A percentile compares a stretch with the other conserved stretches of the same genome.
These are phyloP conservation scores for Peromyscus maniculatus DNA, from an alignment of 2,113 vertebrate genomes.

Conservation along the genomic window DNA sequence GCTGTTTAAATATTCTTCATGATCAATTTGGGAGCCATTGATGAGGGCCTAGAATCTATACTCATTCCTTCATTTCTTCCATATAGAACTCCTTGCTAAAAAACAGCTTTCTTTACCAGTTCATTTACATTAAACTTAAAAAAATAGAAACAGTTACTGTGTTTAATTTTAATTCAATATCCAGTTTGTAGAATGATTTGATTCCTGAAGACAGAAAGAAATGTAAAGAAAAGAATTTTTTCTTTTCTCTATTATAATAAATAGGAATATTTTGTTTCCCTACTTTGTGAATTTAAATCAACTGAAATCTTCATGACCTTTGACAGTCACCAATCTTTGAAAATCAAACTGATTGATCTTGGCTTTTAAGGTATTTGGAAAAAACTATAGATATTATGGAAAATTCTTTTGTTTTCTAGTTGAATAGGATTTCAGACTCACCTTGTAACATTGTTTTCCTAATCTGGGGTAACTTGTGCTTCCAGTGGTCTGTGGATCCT, in stretches of 20 bases:
- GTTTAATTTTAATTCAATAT: neutral
- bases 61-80: neutral
- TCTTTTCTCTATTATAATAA: neutral
- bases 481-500: neutral
- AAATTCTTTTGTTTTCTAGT: neutral
- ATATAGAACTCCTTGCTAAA: neutral
- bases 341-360: neutral
- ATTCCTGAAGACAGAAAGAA: neutral
- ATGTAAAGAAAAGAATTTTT: neutral
- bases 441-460: neutral
- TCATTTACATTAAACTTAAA: neutral
- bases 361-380: neutral
- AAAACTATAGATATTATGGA: neutral
- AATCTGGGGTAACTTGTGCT: neutral
- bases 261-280: slow-evolving; percentile 14
- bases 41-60: neutral
- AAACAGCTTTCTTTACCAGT: neutral
- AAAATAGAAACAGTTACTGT: neutral
- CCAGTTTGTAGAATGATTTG: neutral
- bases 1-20: neutral
- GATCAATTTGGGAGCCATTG: neutral
- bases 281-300: neutral
- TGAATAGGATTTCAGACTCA: neutral
- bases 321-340: neutral
- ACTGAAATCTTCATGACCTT: neutral